Percentiles rank a stretch among this genome's conserved stretches.
phyloP scores from a whole-genome alignment of 2,797 vertebrate genomes.

The Crocodylus rhombifer region DNA sequence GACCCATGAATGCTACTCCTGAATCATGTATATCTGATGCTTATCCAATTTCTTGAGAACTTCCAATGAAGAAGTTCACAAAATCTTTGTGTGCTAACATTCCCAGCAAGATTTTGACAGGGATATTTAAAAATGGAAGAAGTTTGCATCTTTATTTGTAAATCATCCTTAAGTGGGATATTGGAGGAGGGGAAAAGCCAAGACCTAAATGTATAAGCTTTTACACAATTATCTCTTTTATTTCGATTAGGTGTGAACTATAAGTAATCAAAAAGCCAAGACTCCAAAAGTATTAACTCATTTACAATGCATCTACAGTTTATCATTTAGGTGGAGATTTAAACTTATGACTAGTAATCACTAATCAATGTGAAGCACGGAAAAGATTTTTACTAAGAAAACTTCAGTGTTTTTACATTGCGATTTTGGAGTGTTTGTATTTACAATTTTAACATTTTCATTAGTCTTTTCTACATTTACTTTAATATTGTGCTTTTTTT shows the following conservation, averaged over 20 bases:
- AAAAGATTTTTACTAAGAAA: no score
- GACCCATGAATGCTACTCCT: background rate
- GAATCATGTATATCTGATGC: background rate
- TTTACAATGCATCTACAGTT: accelerated
- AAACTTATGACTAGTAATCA: background rate
- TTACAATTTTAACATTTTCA: accelerated
- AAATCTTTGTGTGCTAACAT: no score
- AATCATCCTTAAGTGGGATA: background rate
- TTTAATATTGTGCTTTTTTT: background rate
- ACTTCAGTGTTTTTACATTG: background rate
- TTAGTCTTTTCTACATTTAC: accelerated
- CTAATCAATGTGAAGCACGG: background rate
- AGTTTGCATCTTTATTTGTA: accelerated
- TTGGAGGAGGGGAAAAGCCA: background rate
- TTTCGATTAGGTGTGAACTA: background rate
- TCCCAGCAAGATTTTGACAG: background rate
- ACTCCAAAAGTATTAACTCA: background rate
- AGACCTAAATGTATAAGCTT: accelerated
- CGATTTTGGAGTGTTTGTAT: accelerated
- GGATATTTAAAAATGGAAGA: background rate
- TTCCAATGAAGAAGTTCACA: no score
- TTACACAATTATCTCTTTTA: background rate
- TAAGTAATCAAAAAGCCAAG: accelerated
- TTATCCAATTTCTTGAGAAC: background rate
- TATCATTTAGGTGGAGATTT: background rate